A percentile compares a stretch with the other conserved stretches of the same genome.
phyloP scores from a whole-genome alignment of 2,113 vertebrate species.

The Scophthalmus maximus region DNA sequence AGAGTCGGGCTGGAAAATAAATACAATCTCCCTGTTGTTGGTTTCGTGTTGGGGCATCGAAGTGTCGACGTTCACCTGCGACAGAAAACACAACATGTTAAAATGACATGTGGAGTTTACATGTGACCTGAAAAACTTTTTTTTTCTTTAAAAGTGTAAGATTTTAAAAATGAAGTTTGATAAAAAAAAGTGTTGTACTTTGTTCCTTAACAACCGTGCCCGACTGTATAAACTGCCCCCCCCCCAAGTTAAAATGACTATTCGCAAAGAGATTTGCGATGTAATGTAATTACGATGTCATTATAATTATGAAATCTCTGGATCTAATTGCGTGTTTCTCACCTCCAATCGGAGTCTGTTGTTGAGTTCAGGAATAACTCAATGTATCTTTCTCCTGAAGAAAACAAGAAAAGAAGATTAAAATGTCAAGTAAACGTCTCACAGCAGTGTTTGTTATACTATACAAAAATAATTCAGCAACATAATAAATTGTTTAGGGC shows the following conservation, averaged over 20 bases:
- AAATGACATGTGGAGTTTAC: neutral
- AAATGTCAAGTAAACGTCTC: neutral
- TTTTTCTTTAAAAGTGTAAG: neutral
- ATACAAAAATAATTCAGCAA: neutral
- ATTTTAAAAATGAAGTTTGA: neutral
- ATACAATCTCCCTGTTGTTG: neutral
- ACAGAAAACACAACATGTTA: neutral
- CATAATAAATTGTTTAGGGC: neutral
- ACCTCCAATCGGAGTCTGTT: neutral
- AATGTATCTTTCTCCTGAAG: constrained; percentile 86
- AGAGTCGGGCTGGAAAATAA: constrained; percentile 12
- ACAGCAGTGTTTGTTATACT: neutral
- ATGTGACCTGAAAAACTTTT: neutral
- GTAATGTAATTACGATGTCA: neutral
- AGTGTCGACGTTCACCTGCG: constrained; percentile 39
- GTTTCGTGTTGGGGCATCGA: neutral
- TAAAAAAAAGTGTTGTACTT: too few species aligned
- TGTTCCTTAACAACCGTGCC: neutral
- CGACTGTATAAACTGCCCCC: too few species aligned
- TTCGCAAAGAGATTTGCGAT: too few species aligned
- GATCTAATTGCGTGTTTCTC: too few species aligned
- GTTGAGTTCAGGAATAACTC: constrained; percentile 90
- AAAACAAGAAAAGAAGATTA: neutral
- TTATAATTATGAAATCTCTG: neutral
- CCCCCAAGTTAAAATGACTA: too few species aligned